Conservation (phyloP, 2,797 vertebrate species). For the Acropternis orthonyx region DNA sequence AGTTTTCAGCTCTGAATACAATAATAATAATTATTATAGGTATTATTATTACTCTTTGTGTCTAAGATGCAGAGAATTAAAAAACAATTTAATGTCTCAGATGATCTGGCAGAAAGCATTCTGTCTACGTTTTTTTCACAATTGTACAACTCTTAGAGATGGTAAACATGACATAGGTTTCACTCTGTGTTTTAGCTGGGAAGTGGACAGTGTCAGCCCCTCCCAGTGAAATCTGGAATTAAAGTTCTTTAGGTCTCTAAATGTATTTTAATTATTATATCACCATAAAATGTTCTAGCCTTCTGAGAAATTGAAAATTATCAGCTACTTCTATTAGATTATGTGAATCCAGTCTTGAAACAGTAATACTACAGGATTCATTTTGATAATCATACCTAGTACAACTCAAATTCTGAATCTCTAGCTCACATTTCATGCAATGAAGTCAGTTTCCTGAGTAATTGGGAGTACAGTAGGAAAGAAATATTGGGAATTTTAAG, state of each 20-base stretch:
- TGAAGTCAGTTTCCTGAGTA: neutral
- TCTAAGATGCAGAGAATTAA: neutral
- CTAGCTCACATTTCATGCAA: neutral
- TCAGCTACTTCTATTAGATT: neutral
- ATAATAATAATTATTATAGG: neutral
- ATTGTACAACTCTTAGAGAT: neutral
- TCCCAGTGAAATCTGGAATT: neutral
- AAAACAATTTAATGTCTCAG: neutral
- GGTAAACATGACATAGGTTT: neutral
- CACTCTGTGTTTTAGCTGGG: neutral
- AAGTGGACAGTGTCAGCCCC: neutral
- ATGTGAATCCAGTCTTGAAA: neutral
- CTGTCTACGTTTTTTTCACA: neutral
- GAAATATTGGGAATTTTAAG: neutral
- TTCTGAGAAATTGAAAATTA: constrained; percentile 4
- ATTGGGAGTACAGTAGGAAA: neutral
- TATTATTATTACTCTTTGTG: neutral
- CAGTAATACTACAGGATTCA: neutral
- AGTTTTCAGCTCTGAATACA: neutral
- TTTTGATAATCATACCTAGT: neutral
- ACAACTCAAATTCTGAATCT: neutral
- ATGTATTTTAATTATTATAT: neutral
- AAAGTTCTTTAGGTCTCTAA: neutral
- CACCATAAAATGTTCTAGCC: neutral
- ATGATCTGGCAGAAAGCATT: neutral